These are phyloP conservation scores for Manis crassicaudata DNA, from an alignment of 2,797 vertebrate species.

Conservation along the genomic window DNA sequence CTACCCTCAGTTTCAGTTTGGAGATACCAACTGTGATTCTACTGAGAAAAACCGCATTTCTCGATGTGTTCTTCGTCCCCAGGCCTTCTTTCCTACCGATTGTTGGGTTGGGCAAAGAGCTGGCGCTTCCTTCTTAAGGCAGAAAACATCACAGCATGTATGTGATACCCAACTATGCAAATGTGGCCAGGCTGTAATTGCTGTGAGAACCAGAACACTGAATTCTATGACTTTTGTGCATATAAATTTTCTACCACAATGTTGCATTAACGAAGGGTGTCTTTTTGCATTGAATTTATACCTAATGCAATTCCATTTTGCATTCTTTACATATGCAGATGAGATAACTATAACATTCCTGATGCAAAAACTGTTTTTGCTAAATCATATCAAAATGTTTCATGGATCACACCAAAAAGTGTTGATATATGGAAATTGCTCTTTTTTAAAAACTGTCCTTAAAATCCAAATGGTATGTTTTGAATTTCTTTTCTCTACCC, in stretches of 20 bases:
- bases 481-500: conserved; percentile 72
- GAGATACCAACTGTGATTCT: conserved; percentile 17
- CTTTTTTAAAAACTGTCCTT: conserved; percentile 84
- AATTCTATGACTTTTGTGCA: conserved; percentile 77
- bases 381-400: conserved; percentile 89
- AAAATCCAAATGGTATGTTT: conserved; percentile 84
- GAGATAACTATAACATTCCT: conserved; percentile 80
- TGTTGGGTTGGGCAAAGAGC: conserved; percentile 48
- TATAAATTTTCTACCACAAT: conserved; percentile 81
- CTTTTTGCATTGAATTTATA: conserved; percentile 85
- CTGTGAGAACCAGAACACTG: conserved; percentile 81
- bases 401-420: conserved; percentile 84
- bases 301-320: conserved; percentile 86
- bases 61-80: neutral
- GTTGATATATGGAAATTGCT: conserved; percentile 87
- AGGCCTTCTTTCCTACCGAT: neutral
- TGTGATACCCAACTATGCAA: conserved; percentile 55
- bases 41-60: neutral
- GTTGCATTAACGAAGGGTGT: conserved; percentile 79
- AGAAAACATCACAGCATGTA: conserved; percentile 56
- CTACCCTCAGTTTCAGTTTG: neutral
- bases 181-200: conserved; percentile 73
- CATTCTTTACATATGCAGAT: conserved; percentile 87
- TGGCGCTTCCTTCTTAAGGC: conserved; percentile 69
- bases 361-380: conserved; percentile 87